Evolutionary conservation across 92 coral and sea anemone genomes (phyloP).

Genomic region (Zoanthus solanderi): DNA sequence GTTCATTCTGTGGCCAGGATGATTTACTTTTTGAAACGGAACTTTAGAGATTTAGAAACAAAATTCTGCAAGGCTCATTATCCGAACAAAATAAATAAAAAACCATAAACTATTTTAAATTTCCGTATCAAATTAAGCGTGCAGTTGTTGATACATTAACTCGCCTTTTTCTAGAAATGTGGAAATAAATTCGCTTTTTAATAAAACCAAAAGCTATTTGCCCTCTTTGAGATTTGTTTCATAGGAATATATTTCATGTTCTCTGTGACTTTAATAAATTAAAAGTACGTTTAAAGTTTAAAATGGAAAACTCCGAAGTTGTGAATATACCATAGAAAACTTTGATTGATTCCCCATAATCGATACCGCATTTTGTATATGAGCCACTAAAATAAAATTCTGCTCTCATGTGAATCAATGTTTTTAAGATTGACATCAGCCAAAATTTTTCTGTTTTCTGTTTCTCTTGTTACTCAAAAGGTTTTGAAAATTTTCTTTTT

Average conservation of each 20-base stretch:
- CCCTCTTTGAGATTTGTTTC: neutral
- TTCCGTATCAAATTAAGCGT: conserved; percentile 38
- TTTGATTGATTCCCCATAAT: neutral
- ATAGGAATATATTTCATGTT: neutral
- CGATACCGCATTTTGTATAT: no score
- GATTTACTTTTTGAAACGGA: neutral
- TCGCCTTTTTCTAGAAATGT: neutral
- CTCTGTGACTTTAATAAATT: neutral
- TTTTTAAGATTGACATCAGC: neutral
- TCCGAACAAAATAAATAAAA: neutral
- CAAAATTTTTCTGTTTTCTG: neutral
- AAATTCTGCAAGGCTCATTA: neutral
- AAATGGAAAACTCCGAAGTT: conserved; percentile 27
- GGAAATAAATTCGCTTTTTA: neutral
- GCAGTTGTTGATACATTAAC: conserved; percentile 24
- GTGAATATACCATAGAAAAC: neutral
- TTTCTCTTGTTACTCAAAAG: neutral
- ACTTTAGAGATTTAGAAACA: conserved; percentile 13
- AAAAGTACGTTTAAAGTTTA: conserved; percentile 27
- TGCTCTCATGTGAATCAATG: neutral
- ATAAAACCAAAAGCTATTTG: neutral
- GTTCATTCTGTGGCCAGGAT: no score
- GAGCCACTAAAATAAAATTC: no score
- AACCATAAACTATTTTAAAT: neutral
- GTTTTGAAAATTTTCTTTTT: neutral